phyloP scores from a whole-genome alignment of 2,113 vertebrate genomes.

The Ranitomeya variabilis region DNA sequence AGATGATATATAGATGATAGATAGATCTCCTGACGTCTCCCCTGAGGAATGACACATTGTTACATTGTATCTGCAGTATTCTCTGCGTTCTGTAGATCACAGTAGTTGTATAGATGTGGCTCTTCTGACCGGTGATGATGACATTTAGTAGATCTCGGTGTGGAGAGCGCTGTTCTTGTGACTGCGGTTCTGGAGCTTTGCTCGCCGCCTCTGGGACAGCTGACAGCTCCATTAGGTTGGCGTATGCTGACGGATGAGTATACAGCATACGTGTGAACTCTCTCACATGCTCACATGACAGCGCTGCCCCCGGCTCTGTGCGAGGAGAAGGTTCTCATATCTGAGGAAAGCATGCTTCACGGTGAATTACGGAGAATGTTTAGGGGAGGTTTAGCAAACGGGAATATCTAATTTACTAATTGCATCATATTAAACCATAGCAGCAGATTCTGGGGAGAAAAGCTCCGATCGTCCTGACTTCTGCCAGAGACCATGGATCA shows the following conservation, averaged over 20 bases:
- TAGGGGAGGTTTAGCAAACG: background rate
- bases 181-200: background rate
- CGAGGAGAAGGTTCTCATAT: background rate
- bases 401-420: background rate
- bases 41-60: no score
- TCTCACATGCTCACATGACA: background rate
- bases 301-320: background rate
- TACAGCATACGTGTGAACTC: background rate
- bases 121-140: background rate
- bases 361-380: background rate
- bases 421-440: background rate
- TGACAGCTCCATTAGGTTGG: background rate
- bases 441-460: background rate
- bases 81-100: no score
- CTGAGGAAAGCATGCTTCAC: background rate
- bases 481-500: no score
- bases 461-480: background rate
- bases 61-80: no score
- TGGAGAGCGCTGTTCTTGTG: background rate
- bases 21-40: no score
- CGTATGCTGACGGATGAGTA: background rate
- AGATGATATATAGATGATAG: no score
- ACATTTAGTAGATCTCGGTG: background rate
- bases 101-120: background rate
- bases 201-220: background rate